Evolutionary conservation across 2,113 vertebrate species (phyloP), one percentile per base, ranked within the genome.

Genomic region (Macheiramphus alcinus): DNA sequence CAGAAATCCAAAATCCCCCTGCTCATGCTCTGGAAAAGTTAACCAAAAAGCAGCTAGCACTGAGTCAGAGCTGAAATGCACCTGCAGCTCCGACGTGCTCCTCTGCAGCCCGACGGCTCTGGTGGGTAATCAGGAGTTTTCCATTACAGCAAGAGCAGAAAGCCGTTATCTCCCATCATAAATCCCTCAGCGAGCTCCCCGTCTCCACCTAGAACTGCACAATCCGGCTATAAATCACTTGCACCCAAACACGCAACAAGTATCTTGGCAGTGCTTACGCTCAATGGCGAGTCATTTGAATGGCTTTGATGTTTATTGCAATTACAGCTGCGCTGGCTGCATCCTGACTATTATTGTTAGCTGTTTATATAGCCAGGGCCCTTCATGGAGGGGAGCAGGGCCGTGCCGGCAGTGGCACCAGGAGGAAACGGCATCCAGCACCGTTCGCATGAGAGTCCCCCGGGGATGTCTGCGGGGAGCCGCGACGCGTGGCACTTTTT

Each of bases 11-110:
- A 45, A 59, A n/a, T 38, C 36, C 9, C 58, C 47, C 42, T n/a
- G 27, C 19, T 73, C 32, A 16, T 19, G 18, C 65, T 32, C 40
- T 5, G 16, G 32, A 63, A 73, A 72, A 73, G 52, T 13, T 1
- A 66, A 21, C 13, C 0, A 0, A 20, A 13, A 66, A 34, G 34
- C 70, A 56, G 21, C 5, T 3, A 32, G 15, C 2, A 0, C 27
- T 1, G 16, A 50, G 58, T 9, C 67, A 48, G 43, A 73, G 63
- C n/a, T 16, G 14, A 67, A 45, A 31, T 5, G 56, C 72, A 81
- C 43, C 87, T 53, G 58, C 85, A 73, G 76, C 43, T 42, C 47
- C 1, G 0, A 27, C 0, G 1, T 9, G 6, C 26, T 53, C 21
- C 58, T 20, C 20, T 11, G 36, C 58, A 91, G 83, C 70, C 62